Evolutionary conservation across 2,888 invertebrate genomes (phyloP), one percentile per base, ranked within the genome.

Genomic region (Drosophila nr. perissopoda): DNA sequence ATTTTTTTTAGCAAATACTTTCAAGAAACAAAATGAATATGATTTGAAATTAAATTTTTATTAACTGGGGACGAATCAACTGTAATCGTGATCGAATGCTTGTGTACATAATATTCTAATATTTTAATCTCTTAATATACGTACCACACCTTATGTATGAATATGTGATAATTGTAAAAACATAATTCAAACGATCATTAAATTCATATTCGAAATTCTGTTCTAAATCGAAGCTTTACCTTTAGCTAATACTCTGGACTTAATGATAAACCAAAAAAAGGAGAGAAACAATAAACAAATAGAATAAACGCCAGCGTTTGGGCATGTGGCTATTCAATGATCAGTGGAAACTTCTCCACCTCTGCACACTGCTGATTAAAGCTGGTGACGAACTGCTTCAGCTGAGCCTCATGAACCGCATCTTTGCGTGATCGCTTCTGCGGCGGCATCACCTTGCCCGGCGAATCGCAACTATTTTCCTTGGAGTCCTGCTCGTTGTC

Each of bases 281-380:
- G n/a, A 21, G 1, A 36, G 6, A 48, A 36, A 5, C 13, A 51
- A 57, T 10, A 57, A 21, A 21, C 25, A 53, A 56, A 49, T 25
- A 11, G 27, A 56, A 11, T 29, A 18, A 40, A 25, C 40, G 36
- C 45, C 42, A 33, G 49, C 21, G 31, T 51, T 49, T 52, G 6
- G 18, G 16, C 3, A n/a, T 10, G n/a, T 10, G 16, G 2, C 73
- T 83, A 91, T 74, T 92, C 92, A 34, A 92, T 70, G n/a, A 90
- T 61, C 7, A 93, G 21, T 29, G 91, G 70, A 75, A 87, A 93
- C n/a, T 89, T 71, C 7, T 91, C 90, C 10, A 92, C 91, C 68
- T 93, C 92, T 42, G 89, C 82, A 52, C 91, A 92, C 87, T 92
- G 87, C 60, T 87, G 82, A 64, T 92, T 92, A 62, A 93, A 93